Evolutionary conservation across 2,797 vertebrate genomes (phyloP).

Genomic region (Hyperoplus immaculatus): DNA sequence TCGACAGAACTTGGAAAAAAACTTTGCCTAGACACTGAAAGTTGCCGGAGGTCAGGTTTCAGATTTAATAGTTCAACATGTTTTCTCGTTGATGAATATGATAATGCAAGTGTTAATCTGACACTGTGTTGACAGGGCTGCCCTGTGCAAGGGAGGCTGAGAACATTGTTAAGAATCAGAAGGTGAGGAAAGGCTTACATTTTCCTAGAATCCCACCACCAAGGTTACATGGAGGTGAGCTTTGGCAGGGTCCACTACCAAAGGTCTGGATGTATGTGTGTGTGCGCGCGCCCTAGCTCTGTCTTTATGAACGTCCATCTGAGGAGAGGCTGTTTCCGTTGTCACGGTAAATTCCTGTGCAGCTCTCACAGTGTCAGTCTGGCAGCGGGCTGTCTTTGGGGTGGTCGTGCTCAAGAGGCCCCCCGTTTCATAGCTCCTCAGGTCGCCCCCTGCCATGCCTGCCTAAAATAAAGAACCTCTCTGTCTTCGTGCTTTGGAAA

Average conservation of each 20-base stretch:
- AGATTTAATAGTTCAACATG: constrained; percentile 28
- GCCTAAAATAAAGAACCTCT: constrained; percentile 78
- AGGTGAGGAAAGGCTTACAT: constrained; percentile 70
- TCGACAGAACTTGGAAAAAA: constrained; percentile 39
- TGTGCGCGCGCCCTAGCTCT: constrained; percentile 25
- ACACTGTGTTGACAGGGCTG: constrained; percentile 64
- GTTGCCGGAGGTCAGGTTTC: constrained; percentile 18
- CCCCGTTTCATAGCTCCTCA: constrained; percentile 70
- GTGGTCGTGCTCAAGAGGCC: constrained; percentile 75
- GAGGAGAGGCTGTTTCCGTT: constrained; percentile 81
- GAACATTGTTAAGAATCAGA: constrained; percentile 74
- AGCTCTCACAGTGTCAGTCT: constrained; percentile 72
- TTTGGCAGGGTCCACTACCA: constrained; percentile 75
- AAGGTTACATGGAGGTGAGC: constrained; percentile 74
- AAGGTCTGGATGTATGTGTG: constrained; percentile 56
- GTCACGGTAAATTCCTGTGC: constrained; percentile 80
- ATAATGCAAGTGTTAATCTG: constrained; percentile 66
- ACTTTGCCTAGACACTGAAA: constrained; percentile 35
- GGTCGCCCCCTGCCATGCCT: constrained; percentile 63
- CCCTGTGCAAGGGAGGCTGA: constrained; percentile 29
- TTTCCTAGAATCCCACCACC: constrained; percentile 68
- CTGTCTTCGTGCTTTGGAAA: constrained; percentile 72
- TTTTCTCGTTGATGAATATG: constrained; percentile 46
- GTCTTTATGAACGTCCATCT: constrained; percentile 76
- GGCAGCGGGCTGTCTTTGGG: constrained; percentile 71